phyloP scores from a whole-genome alignment of 2,113 vertebrate species.

The Oreochromis spilurus region DNA sequence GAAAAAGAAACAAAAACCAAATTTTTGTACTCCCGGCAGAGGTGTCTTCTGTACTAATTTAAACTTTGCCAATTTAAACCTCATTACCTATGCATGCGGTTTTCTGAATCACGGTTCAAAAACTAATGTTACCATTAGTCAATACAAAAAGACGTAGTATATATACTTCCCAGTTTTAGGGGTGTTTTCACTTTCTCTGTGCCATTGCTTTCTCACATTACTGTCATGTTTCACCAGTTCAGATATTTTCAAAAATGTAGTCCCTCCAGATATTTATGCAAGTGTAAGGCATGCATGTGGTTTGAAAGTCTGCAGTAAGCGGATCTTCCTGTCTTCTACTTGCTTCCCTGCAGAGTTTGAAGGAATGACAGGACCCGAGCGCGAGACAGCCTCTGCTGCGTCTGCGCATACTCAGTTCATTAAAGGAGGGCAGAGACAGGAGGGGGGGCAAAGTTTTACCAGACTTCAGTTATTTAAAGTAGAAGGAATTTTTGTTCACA shows the following conservation, averaged over 20 bases:
- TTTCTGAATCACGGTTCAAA: neutral
- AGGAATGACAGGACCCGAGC: neutral
- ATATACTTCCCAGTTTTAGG: neutral
- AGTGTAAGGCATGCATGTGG: neutral
- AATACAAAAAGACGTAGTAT: neutral
- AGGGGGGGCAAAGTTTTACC: neutral
- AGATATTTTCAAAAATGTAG: neutral
- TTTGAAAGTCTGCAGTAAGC: neutral
- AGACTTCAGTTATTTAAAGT: neutral
- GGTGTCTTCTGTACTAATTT: neutral
- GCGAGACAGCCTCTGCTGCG: neutral
- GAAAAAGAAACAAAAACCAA: neutral
- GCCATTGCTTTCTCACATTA: neutral
- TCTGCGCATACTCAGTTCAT: neutral
- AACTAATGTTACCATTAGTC: neutral
- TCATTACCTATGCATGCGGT: accelerated
- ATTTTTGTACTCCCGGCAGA: neutral
- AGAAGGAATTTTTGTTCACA: neutral
- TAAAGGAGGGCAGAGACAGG: neutral
- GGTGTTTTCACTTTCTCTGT: neutral
- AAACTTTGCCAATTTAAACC: neutral
- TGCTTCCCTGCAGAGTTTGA: neutral
- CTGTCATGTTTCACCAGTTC: neutral
- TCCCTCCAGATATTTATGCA: neutral
- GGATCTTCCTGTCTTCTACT: neutral